Conservation (phyloP, 2,113 vertebrate genomes). For the Equus przewalskii region DNA sequence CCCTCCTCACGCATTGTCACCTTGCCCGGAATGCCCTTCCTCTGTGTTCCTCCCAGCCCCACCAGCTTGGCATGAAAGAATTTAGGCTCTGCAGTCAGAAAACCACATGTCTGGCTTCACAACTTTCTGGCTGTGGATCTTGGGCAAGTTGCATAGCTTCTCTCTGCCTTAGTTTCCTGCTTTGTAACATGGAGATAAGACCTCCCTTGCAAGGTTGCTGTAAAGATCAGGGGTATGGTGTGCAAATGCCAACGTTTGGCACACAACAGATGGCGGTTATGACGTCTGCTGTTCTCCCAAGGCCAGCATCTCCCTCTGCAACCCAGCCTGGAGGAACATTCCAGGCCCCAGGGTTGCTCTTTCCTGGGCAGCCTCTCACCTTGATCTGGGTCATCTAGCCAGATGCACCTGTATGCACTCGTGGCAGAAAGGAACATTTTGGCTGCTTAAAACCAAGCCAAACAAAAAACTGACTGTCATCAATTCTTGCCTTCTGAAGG, state of each 20-base stretch:
- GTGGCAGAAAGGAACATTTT: not conserved
- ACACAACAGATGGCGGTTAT: rapidly evolving
- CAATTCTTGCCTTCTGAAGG: not conserved
- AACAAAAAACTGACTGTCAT: not conserved
- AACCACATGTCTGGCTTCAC: not conserved
- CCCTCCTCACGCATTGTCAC: not conserved
- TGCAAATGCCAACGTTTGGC: rapidly evolving
- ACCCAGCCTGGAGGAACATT: not conserved
- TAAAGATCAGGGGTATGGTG: too few relatives aligned
- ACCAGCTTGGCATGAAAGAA: not conserved
- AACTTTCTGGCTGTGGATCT: not conserved
- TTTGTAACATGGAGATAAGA: not conserved
- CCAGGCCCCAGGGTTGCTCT: not conserved
- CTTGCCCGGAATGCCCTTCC: rapidly evolving
- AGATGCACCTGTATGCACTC: not conserved
- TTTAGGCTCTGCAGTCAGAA: not conserved
- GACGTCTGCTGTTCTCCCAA: not conserved
- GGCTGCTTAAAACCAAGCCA: not conserved
- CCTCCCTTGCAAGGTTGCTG: not conserved
- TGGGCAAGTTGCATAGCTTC: not conserved
- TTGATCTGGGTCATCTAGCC: not conserved
- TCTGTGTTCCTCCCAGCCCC: not conserved
- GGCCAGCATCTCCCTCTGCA: not conserved
- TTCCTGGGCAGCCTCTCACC: not conserved
- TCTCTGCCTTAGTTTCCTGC: not conserved